Evolutionary conservation across 2,113 vertebrate genomes (phyloP).

Genomic region (Pseudolaguvia tuberculata): DNA sequence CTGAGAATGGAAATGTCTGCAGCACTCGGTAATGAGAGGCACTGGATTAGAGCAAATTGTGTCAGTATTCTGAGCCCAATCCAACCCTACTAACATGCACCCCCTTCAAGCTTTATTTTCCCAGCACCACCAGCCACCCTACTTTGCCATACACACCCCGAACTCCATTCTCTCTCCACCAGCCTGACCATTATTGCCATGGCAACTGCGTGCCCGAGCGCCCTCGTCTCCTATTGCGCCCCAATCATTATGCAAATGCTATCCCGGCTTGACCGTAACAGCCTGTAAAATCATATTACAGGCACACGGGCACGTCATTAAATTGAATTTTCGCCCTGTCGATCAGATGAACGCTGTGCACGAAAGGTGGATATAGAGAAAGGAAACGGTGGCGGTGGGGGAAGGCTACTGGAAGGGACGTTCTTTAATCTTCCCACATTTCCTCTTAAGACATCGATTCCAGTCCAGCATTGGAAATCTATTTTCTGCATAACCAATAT

Average conservation of each 20-base stretch:
- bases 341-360: constrained; percentile 67
- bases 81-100: not conserved
- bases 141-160: constrained; percentile 50
- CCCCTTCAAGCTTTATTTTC: constrained; percentile 43
- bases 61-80: constrained; percentile 21
- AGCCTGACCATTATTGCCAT: constrained; percentile 70
- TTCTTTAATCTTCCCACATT: constrained; percentile 14
- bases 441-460: constrained; percentile 49
- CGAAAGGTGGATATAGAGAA: constrained; percentile 60
- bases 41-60: constrained; percentile 31
- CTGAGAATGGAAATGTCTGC: constrained; percentile 18
- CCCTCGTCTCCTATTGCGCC: constrained; percentile 65
- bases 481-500: constrained; percentile 5
- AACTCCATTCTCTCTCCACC: constrained; percentile 71
- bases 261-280: constrained; percentile 76
- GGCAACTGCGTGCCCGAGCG: constrained; percentile 69
- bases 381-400: constrained; percentile 44
- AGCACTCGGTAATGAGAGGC: constrained; percentile 35
- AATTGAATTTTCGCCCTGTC: constrained; percentile 77
- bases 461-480: constrained; percentile 12
- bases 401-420: not conserved
- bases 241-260: constrained; percentile 82
- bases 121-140: constrained; percentile 33
- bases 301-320: constrained; percentile 74
- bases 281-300: constrained; percentile 78